phyloP scores from a whole-genome alignment of 2,888 invertebrate species.

The Leptopilina drosophilae region DNA sequence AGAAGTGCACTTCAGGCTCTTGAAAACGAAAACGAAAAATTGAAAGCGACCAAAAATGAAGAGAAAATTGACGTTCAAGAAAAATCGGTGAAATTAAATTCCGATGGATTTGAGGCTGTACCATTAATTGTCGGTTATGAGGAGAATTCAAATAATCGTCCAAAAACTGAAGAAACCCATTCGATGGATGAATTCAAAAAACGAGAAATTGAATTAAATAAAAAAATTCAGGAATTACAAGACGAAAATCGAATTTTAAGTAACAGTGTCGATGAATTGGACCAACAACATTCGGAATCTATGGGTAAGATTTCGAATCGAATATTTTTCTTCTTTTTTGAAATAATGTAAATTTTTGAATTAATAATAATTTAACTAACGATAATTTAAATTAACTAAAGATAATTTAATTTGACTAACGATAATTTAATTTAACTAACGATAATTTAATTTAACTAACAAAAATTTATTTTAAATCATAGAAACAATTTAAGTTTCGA shows the following conservation, averaged over 20 bases:
- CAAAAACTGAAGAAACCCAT: constrained; percentile 39
- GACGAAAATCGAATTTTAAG: constrained; percentile 81
- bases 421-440: no score
- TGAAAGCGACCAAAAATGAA: constrained; percentile 47
- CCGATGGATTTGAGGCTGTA: constrained; percentile 59
- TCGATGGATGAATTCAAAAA: constrained; percentile 51
- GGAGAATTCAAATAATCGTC: constrained; percentile 49
- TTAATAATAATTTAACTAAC: no score
- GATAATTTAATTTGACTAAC: no score
- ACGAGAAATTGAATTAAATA: constrained; percentile 71
- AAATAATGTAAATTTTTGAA: no score
- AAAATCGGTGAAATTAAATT: constrained; percentile 58
- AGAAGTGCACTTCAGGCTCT: constrained; percentile 70
- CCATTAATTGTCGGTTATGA: constrained; percentile 57
- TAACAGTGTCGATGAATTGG: constrained; percentile 84
- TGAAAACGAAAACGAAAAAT: constrained; percentile 66
- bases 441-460: no score
- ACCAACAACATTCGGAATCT: constrained; percentile 85
- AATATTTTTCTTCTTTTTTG: background rate
- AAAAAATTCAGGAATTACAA: constrained; percentile 78
- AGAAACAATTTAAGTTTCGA: no score
- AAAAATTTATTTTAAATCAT: no score
- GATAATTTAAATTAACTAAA: no score
- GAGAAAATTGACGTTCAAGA: constrained; percentile 65
- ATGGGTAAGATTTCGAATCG: constrained; percentile 71